Evolutionary conservation across 2,888 invertebrate genomes (phyloP).

Genomic region (Drosophila yooni): DNA sequence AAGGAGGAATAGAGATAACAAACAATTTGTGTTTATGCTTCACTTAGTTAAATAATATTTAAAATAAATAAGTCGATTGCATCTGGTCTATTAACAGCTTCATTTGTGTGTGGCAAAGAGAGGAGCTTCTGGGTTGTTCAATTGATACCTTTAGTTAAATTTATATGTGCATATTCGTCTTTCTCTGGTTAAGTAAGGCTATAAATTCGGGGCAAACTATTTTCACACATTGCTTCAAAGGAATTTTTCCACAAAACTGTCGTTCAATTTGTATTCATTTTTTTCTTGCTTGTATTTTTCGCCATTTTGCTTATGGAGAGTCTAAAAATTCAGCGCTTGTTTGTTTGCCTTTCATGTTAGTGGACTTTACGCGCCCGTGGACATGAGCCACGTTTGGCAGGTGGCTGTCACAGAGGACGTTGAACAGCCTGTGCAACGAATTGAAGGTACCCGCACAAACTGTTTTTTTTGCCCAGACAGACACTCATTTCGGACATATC

Average conservation of each 20-base stretch:
- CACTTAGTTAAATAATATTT: slow-evolving; percentile 40
- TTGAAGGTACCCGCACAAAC: slow-evolving; percentile 22
- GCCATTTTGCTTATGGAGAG: slow-evolving; percentile 68
- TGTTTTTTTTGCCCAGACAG: slow-evolving; percentile 11
- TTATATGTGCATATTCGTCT: slow-evolving; percentile 6
- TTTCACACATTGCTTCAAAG: slow-evolving; percentile 22
- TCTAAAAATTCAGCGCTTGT: slow-evolving; percentile 61
- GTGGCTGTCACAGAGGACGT: neutral
- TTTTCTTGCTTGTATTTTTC: slow-evolving; percentile 8
- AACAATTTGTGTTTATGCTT: slow-evolving; percentile 5
- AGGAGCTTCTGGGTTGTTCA: slow-evolving; percentile 1
- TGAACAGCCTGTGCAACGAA: slow-evolving; percentile 26
- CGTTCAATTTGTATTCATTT: slow-evolving; percentile 40
- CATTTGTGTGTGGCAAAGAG: neutral
- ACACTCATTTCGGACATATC: slow-evolving; percentile 4
- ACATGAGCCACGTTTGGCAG: slow-evolving; percentile 39
- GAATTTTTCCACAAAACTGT: slow-evolving; percentile 36
- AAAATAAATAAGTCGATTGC: neutral
- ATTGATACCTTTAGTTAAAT: slow-evolving; percentile 9
- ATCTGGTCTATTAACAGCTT: slow-evolving; percentile 2
- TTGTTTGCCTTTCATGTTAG: slow-evolving; percentile 77
- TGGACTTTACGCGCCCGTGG: slow-evolving; percentile 71
- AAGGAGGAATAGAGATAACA: slow-evolving; percentile 7
- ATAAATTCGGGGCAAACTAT: slow-evolving; percentile 24
- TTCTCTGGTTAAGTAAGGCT: neutral